Evolutionary conservation across 2,113 vertebrate genomes (phyloP), one percentile per base, ranked within the genome.

Genomic region (Tauraco erythrolophus): DNA sequence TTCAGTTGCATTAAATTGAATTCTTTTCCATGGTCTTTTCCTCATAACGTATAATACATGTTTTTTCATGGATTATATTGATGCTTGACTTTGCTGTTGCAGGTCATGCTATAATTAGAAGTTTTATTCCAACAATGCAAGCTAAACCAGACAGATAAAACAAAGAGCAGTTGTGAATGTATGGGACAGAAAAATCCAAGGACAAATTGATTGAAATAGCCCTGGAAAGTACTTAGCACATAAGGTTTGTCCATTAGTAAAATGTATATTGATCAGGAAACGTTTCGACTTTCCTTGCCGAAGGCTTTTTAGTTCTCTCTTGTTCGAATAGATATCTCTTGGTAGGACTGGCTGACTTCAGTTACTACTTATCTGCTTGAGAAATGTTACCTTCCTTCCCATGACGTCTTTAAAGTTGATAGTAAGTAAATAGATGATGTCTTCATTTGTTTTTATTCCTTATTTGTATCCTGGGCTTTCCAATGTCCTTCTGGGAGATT

Each of bases 1-100:
- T 95, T 89, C 87, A 91, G 50, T 53, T 88, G 64, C 41, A 76
- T 93, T 94, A 89, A 94, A 92, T 4, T 92, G 43, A 62, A 65
- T 58, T 91, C 8, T 94, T 96, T 95, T 70, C 45, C 41, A 14
- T 43, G 56, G 39, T n/a, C 28, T 95, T 80, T 85, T 88, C 48
- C 43, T 93, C 10, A 1, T 80, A 80, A 93, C 28, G 22, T 91
- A 16, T 76, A 93, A 79, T 70, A 84, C 19, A 46, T 56, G 43
- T 58, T 53, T 97, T 95, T 85, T 61, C 16, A 19, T 51, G 51
- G 61, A 41, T 96, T 87, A 28, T 37, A 53, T 25, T 57, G 53
- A 74, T 83, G 45, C 28, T 87, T 79, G 89, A 69, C 54, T 94
- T 91, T 77, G 25, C 60, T 66, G 41, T 43, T 92, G 69, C 72